Base-by-base conservation (phyloP, 1,140 invertebrate species). In the Ctenoplectra terminalis region DNA sequence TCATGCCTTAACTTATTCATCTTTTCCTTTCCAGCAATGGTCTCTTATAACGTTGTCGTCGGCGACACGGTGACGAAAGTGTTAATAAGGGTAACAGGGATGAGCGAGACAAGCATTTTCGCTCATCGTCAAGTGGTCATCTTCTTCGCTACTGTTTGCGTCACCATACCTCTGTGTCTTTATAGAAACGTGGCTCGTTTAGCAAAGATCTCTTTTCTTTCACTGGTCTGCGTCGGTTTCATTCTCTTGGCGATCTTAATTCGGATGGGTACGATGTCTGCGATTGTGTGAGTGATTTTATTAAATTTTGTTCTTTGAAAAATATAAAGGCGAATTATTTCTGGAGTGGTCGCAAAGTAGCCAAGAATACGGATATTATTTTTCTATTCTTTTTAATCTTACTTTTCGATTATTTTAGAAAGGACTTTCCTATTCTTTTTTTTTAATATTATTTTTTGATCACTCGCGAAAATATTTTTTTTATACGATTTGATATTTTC, bases 41-140 rank as follows among this genome's bases (percentile, higher is more conserved):
- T 98, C 46, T 98, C 97, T 63, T 98, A 98, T 91, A 98, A 98
- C 91, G 96, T 98, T 8, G 97, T 98, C 46, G 97, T 98, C 31
- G 97, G 97, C 43, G 98, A 98, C 91, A 98, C 97, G 1, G 95
- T 98, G 29, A 98, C 97, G 1, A 98, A 98, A 93, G 96, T 98
- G 4, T 93, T 98, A 48, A 94, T 96, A 11, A 94, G 97, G 75
- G 92, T 96, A 46, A 95, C 95, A 75, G 94, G 94, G 64, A 92
- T 96, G 64, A 85, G 93, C 70, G 95, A 94, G 83, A 91, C 84
- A 2, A 93, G 81, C 90, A 87, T 97, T 23, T 92, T 96, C 31
- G 96, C 95, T 5, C 95, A 95, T 88, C 94, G 97, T 60, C 95
- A 98, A 92, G 95, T 97, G 84, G 96, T 98, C 71, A 96, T 98